Evolutionary conservation across 2,113 vertebrate species (phyloP), one percentile per base, ranked within the genome.

Genomic region (Macaca mulatta): DNA sequence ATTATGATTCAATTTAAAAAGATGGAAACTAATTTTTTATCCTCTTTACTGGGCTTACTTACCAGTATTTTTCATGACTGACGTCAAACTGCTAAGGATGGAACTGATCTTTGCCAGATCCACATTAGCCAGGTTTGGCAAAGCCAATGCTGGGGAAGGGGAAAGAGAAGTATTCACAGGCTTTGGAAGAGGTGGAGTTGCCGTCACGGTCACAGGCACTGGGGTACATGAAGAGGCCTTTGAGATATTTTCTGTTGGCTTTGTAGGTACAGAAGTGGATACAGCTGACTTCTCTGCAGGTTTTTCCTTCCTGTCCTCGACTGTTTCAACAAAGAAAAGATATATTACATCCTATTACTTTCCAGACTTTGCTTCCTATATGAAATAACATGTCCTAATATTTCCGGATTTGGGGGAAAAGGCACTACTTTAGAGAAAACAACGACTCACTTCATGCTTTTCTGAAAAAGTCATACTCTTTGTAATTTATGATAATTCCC

Each of bases 51-150:
- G 23, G 59, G 85, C 27, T 97, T 67, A 93, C 99, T 98, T 97
- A 99, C 99, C 99, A 97, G 99, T 99, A 69, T 98, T 99, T 97
- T 99, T 99, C 99, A 99, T 99, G 50, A 99, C 99, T 0, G 99
- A 99, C 0, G 99, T 99, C 84, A 99, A 98, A 25, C 99, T 99
- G 98, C 99, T 99, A 18, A 99, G 99, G 81, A 99, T 99, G 95
- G 99, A 99, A 98, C 99, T 99, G 98, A 99, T 99, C 98, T 99
- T 99, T 40, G 99, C 99, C 97, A 99, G 98, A 98, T 99, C 99
- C 97, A 99, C 99, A 23, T 99, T 99, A 92, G 99, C 99, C 97
- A 99, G 98, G 98, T 99, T 99, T 80, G 99, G 99, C 97, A 99
- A 84, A 2, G 98, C 98, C 3, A 99, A 89, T 0, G 98, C 88